phyloP scores from a whole-genome alignment of 2,888 invertebrate species.

The Coremacera marginata region DNA sequence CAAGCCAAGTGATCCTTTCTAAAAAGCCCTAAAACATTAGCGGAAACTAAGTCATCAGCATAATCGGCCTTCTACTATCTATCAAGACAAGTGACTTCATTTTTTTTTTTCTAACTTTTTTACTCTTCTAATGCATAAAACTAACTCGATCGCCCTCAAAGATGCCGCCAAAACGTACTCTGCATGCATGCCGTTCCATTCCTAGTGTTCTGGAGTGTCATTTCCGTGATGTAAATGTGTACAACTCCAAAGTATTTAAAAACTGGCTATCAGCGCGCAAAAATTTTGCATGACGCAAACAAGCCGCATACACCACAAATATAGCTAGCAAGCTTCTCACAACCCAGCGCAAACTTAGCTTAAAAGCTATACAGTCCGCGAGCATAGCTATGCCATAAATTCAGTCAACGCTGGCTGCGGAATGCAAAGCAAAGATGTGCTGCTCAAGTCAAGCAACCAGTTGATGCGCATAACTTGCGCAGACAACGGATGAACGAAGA shows the following conservation, averaged over 20 bases:
- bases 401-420: background rate
- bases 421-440: background rate
- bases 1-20: too few relatives aligned
- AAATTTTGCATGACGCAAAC: conserved; percentile 30
- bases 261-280: background rate
- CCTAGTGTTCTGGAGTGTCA: background rate
- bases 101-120: background rate
- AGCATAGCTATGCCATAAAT: background rate
- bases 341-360: background rate
- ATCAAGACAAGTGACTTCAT: background rate
- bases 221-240: conserved; percentile 14
- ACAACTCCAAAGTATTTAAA: background rate
- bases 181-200: background rate
- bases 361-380: background rate
- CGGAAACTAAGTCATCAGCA: background rate
- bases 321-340: background rate
- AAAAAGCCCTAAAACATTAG: too few relatives aligned
- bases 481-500: background rate
- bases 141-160: background rate
- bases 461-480: background rate
- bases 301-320: background rate
- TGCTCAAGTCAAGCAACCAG: background rate
- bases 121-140: background rate
- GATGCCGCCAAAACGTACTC: conserved; percentile 2
- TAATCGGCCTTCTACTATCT: too few relatives aligned